Conservation (phyloP, 2,888 invertebrate genomes). For the Hoplodrina blanda region DNA sequence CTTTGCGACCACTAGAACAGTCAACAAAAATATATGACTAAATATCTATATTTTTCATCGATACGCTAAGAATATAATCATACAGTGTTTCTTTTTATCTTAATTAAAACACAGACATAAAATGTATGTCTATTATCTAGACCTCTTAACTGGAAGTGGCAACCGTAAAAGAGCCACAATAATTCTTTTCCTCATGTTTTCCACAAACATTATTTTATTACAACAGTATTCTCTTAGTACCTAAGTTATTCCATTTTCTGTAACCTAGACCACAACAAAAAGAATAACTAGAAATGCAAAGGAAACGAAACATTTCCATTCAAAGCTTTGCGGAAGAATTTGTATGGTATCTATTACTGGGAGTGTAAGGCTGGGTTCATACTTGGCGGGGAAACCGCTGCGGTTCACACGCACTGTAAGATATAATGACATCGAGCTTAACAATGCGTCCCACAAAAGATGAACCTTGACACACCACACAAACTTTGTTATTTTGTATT, state of each 20-base stretch:
- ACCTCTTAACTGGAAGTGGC: not conserved
- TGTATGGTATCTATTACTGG: constrained; percentile 37
- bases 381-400: not conserved
- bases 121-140: not conserved
- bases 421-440: not conserved
- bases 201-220: constrained; percentile 27
- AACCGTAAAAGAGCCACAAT: constrained; percentile 5
- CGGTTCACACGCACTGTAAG: too few relatives aligned
- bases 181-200: constrained; percentile 19
- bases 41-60: too few relatives aligned
- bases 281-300: constrained; percentile 31
- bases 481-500: too few relatives aligned
- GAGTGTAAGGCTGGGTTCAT: not conserved
- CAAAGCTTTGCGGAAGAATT: constrained; percentile 40
- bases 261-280: constrained; percentile 39
- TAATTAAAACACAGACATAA: not conserved
- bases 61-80: too few relatives aligned
- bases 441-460: too few relatives aligned
- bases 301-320: constrained; percentile 40
- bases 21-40: too few relatives aligned
- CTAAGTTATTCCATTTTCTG: constrained; percentile 23
- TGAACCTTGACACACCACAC: too few relatives aligned
- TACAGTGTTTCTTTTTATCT: not conserved
- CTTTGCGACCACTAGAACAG: too few relatives aligned
- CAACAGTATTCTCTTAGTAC: constrained; percentile 1